A percentile compares a stretch with the other conserved stretches of the same genome.
These are phyloP conservation scores for Halesus radiatus DNA, from an alignment of 1,140 invertebrate genomes.

Conservation along the genomic window DNA sequence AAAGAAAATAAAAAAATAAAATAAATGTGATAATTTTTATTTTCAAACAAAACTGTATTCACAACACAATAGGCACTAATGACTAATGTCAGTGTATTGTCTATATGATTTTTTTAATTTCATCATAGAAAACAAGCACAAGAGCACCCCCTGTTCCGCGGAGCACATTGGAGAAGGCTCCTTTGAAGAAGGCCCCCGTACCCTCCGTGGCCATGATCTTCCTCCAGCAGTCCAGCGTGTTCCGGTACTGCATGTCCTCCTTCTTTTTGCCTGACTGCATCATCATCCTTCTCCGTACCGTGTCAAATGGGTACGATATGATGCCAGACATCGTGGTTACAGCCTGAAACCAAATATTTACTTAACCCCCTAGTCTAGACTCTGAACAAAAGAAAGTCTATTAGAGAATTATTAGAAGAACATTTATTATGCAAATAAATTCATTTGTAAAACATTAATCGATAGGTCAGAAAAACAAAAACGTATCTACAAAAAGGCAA, in stretches of 20 bases:
- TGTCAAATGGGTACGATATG: slow-evolving; percentile 95
- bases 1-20: too few relatives aligned
- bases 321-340: slow-evolving; percentile 91
- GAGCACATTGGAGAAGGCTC: slow-evolving; percentile 83
- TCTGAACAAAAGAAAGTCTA: not conserved
- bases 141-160: slow-evolving; percentile 84
- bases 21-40: too few relatives aligned
- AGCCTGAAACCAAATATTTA: slow-evolving; percentile 66
- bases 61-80: too few relatives aligned
- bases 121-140: slow-evolving; percentile 83
- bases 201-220: slow-evolving; percentile 84
- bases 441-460: too few relatives aligned
- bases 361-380: too few relatives aligned
- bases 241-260: slow-evolving; percentile 84
- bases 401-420: too few relatives aligned
- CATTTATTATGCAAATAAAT: not conserved
- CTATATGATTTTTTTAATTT: slow-evolving; percentile 75
- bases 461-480: too few relatives aligned
- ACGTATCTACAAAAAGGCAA: too few relatives aligned
- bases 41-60: too few relatives aligned
- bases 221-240: slow-evolving; percentile 85
- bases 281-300: slow-evolving; percentile 94
- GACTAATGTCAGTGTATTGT: slow-evolving; percentile 11
- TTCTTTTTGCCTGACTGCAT: slow-evolving; percentile 84
- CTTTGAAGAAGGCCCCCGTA: slow-evolving; percentile 84